phyloP scores from a whole-genome alignment of 2,113 vertebrate genomes.

The Blennius ocellaris region DNA sequence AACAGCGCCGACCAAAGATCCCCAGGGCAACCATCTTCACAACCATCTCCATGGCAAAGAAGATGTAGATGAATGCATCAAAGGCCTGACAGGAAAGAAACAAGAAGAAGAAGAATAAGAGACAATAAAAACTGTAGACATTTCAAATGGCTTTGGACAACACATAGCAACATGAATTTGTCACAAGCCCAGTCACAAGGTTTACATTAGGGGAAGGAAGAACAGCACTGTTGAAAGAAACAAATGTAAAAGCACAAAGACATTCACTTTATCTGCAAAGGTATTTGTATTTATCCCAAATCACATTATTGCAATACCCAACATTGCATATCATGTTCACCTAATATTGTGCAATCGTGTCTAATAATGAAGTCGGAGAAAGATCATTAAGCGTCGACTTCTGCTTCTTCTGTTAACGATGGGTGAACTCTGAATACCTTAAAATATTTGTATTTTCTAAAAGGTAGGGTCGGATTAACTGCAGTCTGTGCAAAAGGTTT shows the following conservation, averaged over 20 bases:
- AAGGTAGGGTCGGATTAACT: too few species aligned
- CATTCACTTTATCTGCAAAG: neutral
- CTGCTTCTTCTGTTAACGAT: too few species aligned
- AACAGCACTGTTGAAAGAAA: neutral
- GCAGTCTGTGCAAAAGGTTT: too few species aligned
- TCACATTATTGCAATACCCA: too few species aligned
- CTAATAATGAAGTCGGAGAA: too few species aligned
- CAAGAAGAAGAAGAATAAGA: slow-evolving; percentile 1
- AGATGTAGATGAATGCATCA: slow-evolving; percentile 84
- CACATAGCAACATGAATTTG: neutral
- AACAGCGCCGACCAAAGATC: slow-evolving; percentile 95
- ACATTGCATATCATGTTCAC: too few species aligned
- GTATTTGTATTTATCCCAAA: too few species aligned
- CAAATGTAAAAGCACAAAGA: neutral
- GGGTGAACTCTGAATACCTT: too few species aligned
- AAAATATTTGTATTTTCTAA: too few species aligned
- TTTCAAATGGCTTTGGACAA: neutral
- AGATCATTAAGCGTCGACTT: too few species aligned
- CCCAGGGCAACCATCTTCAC: slow-evolving; percentile 98
- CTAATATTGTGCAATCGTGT: too few species aligned
- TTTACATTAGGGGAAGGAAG: too few species aligned
- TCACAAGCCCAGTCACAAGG: neutral
- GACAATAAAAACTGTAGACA: neutral
- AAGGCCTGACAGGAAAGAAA: slow-evolving; percentile 68
- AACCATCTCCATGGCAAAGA: slow-evolving; percentile 99